Conservation (phyloP, 1,140 invertebrate species). For the Drosophila tani region DNA sequence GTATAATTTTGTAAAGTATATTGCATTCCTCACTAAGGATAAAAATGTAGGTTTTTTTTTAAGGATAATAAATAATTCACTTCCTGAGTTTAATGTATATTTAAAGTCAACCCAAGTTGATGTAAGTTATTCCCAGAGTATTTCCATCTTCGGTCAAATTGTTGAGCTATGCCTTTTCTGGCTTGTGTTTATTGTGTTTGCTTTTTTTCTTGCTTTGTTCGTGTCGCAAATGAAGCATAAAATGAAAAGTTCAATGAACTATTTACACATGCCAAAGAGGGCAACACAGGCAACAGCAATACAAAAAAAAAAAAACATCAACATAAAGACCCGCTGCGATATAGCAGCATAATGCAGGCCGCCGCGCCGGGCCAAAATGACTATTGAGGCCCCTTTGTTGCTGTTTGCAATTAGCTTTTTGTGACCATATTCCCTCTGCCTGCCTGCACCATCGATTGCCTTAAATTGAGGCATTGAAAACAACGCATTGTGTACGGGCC, state of each 20-base stretch:
- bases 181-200: slow-evolving; percentile 1
- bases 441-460: slow-evolving; percentile 59
- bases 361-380: slow-evolving; percentile 65
- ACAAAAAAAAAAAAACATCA: slow-evolving; percentile 13
- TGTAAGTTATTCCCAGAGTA: slow-evolving; percentile 4
- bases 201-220: slow-evolving; percentile 50
- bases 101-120: background rate
- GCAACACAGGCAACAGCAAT: background rate
- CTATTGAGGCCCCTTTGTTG: slow-evolving; percentile 13
- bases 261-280: slow-evolving; percentile 62
- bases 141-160: background rate
- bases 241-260: slow-evolving; percentile 69
- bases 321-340: slow-evolving; percentile 23
- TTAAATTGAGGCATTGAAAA: slow-evolving; percentile 66
- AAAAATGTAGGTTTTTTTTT: too few species aligned
- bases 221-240: slow-evolving; percentile 76
- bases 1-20: too few species aligned
- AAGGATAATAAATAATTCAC: background rate
- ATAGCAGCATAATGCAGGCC: slow-evolving; percentile 65
- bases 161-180: slow-evolving; percentile 11
- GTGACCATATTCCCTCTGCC: slow-evolving; percentile 29
- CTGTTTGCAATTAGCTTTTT: slow-evolving; percentile 68
- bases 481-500: slow-evolving; percentile 37
- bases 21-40: too few species aligned
- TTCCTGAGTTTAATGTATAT: background rate